phyloP scores from a whole-genome alignment of 2,888 invertebrate genomes.

The Oxytorus armatus region DNA sequence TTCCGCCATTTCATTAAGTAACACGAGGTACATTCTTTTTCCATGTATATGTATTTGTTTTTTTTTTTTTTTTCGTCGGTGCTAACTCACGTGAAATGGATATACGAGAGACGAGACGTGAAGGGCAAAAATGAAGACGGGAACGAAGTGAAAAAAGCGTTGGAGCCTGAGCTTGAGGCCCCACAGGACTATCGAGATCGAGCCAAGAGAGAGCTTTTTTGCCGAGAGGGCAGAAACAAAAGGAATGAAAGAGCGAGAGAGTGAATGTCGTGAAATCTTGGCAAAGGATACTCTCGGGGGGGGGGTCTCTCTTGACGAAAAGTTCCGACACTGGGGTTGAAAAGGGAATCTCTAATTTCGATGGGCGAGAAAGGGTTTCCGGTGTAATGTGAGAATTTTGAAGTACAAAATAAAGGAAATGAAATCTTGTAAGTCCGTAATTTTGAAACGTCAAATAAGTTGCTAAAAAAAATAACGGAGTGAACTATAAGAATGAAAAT shows the following conservation, averaged over 20 bases:
- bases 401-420: not conserved
- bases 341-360: constrained; percentile 31
- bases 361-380: constrained; percentile 17
- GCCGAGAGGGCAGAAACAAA: constrained; percentile 3
- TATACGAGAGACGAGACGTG: constrained; percentile 16
- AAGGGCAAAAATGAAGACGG: constrained; percentile 19
- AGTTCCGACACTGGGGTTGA: constrained; percentile 3
- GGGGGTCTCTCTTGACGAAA: constrained; percentile 20
- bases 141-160: constrained; percentile 54
- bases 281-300: constrained; percentile 35
- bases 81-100: constrained; percentile 51
- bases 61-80: constrained; percentile 25
- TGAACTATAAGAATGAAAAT: not conserved
- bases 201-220: constrained; percentile 28
- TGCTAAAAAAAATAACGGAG: not conserved
- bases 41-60: constrained; percentile 28
- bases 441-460: too few species aligned
- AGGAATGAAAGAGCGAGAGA: constrained; percentile 1
- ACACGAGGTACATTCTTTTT: constrained; percentile 46
- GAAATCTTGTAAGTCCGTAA: too few species aligned
- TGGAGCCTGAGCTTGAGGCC: constrained; percentile 7
- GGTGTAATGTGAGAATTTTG: constrained; percentile 14
- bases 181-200: constrained; percentile 20
- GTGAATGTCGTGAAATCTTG: constrained; percentile 40
- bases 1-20: constrained; percentile 79